These are phyloP conservation scores for Germaria angustata DNA, from an alignment of 2,888 invertebrate genomes.

Conservation along the genomic window DNA sequence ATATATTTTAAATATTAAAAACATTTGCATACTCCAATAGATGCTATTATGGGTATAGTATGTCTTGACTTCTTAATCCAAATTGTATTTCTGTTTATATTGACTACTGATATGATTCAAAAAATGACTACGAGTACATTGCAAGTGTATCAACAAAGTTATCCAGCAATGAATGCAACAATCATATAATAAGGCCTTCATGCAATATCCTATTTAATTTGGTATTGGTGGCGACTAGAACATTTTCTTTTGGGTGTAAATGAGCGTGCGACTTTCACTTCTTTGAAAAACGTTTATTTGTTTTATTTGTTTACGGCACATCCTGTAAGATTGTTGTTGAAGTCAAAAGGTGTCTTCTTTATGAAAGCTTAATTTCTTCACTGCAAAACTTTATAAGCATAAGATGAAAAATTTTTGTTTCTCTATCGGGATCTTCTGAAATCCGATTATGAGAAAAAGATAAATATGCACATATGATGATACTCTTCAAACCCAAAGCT, in stretches of 20 bases:
- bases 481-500: too few relatives aligned
- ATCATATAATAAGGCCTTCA: too few relatives aligned
- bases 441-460: slow-evolving; percentile 44
- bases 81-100: slow-evolving; percentile 2
- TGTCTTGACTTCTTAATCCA: slow-evolving; percentile 30
- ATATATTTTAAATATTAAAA: too few relatives aligned
- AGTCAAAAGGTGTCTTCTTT: background rate
- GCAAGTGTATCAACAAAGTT: background rate
- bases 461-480: too few relatives aligned
- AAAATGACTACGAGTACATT: background rate
- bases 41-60: too few relatives aligned
- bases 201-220: background rate
- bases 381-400: slow-evolving; percentile 12
- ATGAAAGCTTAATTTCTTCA: slow-evolving; percentile 6
- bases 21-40: too few relatives aligned
- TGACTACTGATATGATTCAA: slow-evolving; percentile 16
- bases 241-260: too few relatives aligned
- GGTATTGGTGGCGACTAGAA: slow-evolving; percentile 18
- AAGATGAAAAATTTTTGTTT: background rate
- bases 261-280: too few relatives aligned
- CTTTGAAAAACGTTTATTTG: too few relatives aligned
- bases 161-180: slow-evolving; percentile 34
- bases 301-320: slow-evolving; percentile 1
- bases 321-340: too few relatives aligned
- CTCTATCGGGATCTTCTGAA: background rate